Conservation (phyloP, 2,888 invertebrate species). For the Fabriciana adippe region DNA sequence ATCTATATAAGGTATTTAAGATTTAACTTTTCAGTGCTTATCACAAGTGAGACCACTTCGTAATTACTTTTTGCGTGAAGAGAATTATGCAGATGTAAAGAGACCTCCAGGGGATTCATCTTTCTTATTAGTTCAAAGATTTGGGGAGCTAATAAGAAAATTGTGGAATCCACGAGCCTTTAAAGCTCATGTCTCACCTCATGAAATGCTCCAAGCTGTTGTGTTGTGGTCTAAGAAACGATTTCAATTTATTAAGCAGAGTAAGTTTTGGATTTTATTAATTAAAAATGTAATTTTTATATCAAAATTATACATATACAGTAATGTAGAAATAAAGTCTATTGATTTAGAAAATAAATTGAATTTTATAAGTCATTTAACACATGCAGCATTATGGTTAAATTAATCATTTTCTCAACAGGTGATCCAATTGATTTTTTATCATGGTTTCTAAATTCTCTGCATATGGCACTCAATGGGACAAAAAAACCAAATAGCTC, state of each 20-base stretch:
- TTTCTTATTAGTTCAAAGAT: constrained; percentile 93
- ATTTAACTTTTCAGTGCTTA: constrained; percentile 86
- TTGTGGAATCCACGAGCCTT: constrained; percentile 99
- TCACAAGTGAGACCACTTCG: constrained; percentile 97
- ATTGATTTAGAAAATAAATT: too few relatives aligned
- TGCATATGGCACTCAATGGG: constrained; percentile 97
- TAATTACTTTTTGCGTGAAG: constrained; percentile 96
- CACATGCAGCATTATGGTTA: too few relatives aligned
- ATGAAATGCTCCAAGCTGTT: constrained; percentile 99
- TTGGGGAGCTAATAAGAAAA: constrained; percentile 97
- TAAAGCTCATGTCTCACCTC: constrained; percentile 99
- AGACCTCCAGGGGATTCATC: constrained; percentile 97
- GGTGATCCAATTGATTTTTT: constrained; percentile 99
- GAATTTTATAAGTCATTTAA: too few relatives aligned
- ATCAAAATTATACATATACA: background rate
- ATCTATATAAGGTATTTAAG: too few relatives aligned
- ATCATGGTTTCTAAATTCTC: constrained; percentile 98
- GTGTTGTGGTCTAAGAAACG: constrained; percentile 97
- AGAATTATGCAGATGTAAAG: constrained; percentile 93
- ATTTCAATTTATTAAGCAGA: constrained; percentile 99
- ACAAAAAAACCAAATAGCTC: constrained; percentile 93
- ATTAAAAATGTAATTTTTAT: background rate
- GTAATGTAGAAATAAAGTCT: too few relatives aligned
- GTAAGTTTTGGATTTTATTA: constrained; percentile 67
- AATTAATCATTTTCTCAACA: constrained; percentile 50